Conservation (phyloP, 2,797 vertebrate species). For the Typhlichthys subterraneus region DNA sequence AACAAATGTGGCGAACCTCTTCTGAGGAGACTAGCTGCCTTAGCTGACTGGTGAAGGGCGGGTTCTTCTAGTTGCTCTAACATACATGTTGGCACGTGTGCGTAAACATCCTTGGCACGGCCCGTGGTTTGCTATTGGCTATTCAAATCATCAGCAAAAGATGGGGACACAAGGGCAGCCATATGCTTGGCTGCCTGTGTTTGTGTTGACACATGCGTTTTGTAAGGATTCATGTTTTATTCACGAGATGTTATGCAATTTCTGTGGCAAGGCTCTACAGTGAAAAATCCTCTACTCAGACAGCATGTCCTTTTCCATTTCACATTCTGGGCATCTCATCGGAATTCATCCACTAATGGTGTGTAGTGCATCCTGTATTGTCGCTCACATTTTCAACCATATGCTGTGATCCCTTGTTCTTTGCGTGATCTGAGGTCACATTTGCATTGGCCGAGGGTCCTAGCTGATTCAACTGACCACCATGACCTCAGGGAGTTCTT, state of each 20-base stretch:
- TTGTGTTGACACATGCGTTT: slow-evolving; percentile 51
- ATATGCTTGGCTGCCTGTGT: slow-evolving; percentile 55
- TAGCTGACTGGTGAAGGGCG: slow-evolving; percentile 9
- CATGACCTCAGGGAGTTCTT: background rate
- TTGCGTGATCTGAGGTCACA: too few relatives aligned
- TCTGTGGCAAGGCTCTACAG: slow-evolving; percentile 53
- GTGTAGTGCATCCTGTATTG: too few relatives aligned
- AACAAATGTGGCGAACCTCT: slow-evolving; percentile 34
- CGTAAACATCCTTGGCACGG: slow-evolving; percentile 30
- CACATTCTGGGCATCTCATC: slow-evolving; percentile 44
- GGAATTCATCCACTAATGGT: slow-evolving; percentile 12
- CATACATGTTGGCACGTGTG: slow-evolving; percentile 20
- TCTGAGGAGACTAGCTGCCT: slow-evolving; percentile 10
- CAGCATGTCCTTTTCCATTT: slow-evolving; percentile 40
- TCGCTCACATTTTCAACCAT: too few relatives aligned
- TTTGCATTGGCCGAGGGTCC: too few relatives aligned
- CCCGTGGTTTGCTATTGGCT: slow-evolving; percentile 43
- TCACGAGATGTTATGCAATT: slow-evolving; percentile 71
- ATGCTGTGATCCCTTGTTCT: too few relatives aligned
- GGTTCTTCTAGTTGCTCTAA: slow-evolving; percentile 16
- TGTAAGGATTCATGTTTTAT: slow-evolving; percentile 67
- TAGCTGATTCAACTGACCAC: background rate
- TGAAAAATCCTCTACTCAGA: slow-evolving; percentile 51
- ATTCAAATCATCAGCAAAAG: slow-evolving; percentile 29
- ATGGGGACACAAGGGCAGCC: slow-evolving; percentile 53